These are phyloP conservation scores for Odontamblyopus rebecca DNA, from an alignment of 2,797 vertebrate genomes.

Conservation along the genomic window DNA sequence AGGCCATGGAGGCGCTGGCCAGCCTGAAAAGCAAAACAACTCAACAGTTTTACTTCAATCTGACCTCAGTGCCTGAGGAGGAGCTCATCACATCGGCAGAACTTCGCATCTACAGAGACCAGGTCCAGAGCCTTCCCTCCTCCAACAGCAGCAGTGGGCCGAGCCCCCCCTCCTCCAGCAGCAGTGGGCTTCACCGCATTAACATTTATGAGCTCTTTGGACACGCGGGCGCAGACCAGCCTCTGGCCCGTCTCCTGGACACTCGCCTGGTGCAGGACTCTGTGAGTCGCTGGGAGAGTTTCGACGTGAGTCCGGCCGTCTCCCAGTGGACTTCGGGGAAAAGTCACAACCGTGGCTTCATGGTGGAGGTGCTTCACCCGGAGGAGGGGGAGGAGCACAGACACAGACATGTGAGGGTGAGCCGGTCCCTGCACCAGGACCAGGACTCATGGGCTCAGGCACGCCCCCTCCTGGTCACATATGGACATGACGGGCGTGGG, in stretches of 20 bases:
- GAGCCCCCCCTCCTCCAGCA: conserved; percentile 52
- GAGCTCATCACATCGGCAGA: conserved; percentile 95
- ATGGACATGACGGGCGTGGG: conserved; percentile 92
- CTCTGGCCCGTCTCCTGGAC: conserved; percentile 93
- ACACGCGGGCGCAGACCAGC: conserved; percentile 76
- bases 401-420: conserved; percentile 90
- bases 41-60: conserved; percentile 96
- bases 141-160: conserved; percentile 71
- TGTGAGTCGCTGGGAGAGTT: conserved; percentile 94
- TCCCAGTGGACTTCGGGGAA: conserved; percentile 89
- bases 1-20: conserved; percentile 91
- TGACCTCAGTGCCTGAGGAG: conserved; percentile 89
- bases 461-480: conserved; percentile 93
- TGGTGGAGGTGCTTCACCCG: conserved; percentile 93
- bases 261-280: conserved; percentile 93
- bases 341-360: conserved; percentile 90
- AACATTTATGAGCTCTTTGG: conserved; percentile 98
- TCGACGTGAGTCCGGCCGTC: conserved; percentile 93
- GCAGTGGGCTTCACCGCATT: conserved; percentile 88
- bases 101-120: conserved; percentile 93
- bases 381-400: conserved; percentile 68
- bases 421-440: conserved; percentile 91
- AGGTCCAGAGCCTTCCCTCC: conserved; percentile 74
- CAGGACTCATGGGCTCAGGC: conserved; percentile 91
- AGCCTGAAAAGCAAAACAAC: conserved; percentile 88